Evolutionary conservation across 1,140 invertebrate genomes (phyloP), one percentile per base, ranked within the genome.

Genomic region (Ostrea edulis): DNA sequence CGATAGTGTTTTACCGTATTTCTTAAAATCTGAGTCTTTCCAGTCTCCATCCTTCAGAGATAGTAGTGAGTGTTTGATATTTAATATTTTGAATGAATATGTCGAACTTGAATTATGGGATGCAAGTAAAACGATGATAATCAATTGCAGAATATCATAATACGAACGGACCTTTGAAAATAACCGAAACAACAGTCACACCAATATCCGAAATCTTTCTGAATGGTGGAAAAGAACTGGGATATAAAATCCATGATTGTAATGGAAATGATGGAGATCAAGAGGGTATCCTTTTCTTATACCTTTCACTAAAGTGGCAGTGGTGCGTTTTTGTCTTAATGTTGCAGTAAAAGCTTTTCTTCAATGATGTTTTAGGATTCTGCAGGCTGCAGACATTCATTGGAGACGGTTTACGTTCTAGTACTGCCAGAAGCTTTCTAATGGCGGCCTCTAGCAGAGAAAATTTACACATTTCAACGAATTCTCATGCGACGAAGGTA

Each of bases 1-100:
- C 82, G 68, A 97, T 86, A 97, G 98, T 54, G 97, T 97, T 0
- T 93, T 98, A 0, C 97, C 97, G 81, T 99, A 98, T 92, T 99
- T 99, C 94, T 11, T 68, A 25, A 87, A 84, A 71, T 87, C 86
- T 14, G 86, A 87, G 83, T 52, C 51, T 20, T 54, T 83, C 51
- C 82, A 83, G 52, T 52, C 44, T 2, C 53, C 82, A 83, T 52
- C 44, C 0, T 54, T 53, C 53, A n/a, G 82, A 22, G 22, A 83
- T 83, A 53, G 51, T 20, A 83, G 82, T 85, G 25, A 85, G 52
- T 85, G 20, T 52, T 52, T 83, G n/a, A 4, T 22, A 17, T 53
- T 20, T 7, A 20, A 81, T 35, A 62, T 17, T 17, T 62, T 20
- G 55, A 44, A 44, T 44, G 35, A 44, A 62, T 62, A 62, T 62